Evolutionary conservation across 1,140 invertebrate species (phyloP).

Genomic region (Marisa cornuarietis): DNA sequence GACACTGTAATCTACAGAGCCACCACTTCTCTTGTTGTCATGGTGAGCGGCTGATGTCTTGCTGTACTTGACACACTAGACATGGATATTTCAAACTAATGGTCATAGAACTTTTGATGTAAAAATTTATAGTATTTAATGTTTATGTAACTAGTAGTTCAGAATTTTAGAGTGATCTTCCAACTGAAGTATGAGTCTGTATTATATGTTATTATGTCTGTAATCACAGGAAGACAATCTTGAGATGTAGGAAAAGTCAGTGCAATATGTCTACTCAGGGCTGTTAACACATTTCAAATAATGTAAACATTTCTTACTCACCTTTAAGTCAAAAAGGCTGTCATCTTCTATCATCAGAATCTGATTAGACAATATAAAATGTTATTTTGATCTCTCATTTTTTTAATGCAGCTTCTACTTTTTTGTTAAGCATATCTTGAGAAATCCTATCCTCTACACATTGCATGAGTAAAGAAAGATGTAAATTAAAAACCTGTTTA

Average conservation of each 20-base stretch:
- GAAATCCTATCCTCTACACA: no score
- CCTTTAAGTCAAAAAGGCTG: constrained; percentile 51
- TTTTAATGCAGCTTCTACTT: background rate
- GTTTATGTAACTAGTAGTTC: no score
- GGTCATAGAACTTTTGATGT: no score
- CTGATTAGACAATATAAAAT: constrained; percentile 34
- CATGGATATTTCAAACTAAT: constrained; percentile 1
- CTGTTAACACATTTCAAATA: background rate
- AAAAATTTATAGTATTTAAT: no score
- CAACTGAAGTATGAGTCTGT: no score
- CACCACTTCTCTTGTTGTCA: constrained; percentile 33
- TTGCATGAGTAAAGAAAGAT: no score
- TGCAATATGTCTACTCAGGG: background rate
- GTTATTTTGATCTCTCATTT: no score
- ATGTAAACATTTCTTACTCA: constrained; percentile 9
- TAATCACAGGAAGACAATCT: background rate
- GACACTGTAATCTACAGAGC: constrained; percentile 64
- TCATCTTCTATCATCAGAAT: constrained; percentile 55
- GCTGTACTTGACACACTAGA: constrained; percentile 48
- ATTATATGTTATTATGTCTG: no score
- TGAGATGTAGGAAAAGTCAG: background rate
- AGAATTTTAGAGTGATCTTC: no score
- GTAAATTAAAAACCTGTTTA: no score
- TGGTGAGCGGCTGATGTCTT: constrained; percentile 11
- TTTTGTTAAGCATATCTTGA: background rate